phyloP scores from a whole-genome alignment of 2,888 invertebrate species.

The Punctoribates punctum region DNA sequence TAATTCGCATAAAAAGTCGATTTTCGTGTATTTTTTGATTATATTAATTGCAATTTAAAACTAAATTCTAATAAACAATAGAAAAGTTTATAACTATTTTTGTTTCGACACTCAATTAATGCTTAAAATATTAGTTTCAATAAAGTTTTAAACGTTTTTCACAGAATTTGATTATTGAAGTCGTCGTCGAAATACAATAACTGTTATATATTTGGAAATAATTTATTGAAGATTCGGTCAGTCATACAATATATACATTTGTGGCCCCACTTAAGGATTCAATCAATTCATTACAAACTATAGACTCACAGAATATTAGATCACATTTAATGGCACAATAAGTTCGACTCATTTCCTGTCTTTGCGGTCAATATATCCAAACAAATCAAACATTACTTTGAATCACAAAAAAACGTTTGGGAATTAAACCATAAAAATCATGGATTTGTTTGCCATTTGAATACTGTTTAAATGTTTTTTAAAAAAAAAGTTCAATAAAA shows the following conservation, averaged over 20 bases:
- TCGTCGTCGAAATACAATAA: background rate
- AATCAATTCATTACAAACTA: slow-evolving; percentile 11
- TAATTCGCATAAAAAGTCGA: too few relatives aligned
- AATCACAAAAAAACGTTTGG: slow-evolving; percentile 12
- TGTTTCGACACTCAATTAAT: background rate
- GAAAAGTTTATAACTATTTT: background rate
- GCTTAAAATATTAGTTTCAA: background rate
- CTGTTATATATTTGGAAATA: background rate
- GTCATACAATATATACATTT: slow-evolving; percentile 32
- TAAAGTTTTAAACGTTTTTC: too few relatives aligned
- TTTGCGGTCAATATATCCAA: background rate
- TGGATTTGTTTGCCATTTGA: background rate
- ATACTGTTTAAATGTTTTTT: background rate
- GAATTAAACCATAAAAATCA: background rate
- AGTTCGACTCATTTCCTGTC: background rate
- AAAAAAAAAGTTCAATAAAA: slow-evolving; percentile 11
- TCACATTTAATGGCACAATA: slow-evolving; percentile 28
- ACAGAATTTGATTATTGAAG: background rate
- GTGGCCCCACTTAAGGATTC: slow-evolving; percentile 29
- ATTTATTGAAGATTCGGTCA: slow-evolving; percentile 19
- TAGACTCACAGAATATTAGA: slow-evolving; percentile 16
- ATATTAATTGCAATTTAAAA: background rate
- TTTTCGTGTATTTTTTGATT: too few relatives aligned
- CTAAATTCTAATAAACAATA: background rate
- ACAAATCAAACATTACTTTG: background rate